These are phyloP conservation scores for Grus americana DNA, from an alignment of 2,113 vertebrate genomes.

Conservation along the genomic window DNA sequence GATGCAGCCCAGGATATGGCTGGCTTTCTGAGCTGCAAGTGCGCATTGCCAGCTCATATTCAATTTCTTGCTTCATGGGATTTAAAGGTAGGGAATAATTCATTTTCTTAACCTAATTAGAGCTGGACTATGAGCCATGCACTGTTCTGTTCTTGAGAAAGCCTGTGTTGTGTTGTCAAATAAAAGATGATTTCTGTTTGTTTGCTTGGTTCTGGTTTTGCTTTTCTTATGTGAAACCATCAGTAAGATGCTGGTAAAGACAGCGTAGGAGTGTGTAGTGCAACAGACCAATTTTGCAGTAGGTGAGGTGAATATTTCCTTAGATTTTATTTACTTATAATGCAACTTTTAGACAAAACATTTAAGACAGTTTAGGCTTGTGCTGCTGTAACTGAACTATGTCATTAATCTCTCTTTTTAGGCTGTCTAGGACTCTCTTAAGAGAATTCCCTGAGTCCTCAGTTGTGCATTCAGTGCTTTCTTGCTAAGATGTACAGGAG, in stretches of 20 bases:
- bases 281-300: neutral
- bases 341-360: neutral
- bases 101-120: neutral
- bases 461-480: neutral
- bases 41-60: neutral
- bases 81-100: neutral
- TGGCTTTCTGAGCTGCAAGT: neutral
- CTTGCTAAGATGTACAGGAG: neutral
- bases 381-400: neutral
- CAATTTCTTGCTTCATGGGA: neutral
- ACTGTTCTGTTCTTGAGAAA: neutral
- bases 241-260: neutral
- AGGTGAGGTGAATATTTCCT: neutral
- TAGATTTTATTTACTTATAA: neutral
- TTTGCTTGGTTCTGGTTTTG: neutral
- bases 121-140: neutral
- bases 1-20: neutral
- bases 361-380: neutral
- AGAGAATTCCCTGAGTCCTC: neutral
- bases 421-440: neutral
- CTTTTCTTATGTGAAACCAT: neutral
- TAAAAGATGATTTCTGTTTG: neutral
- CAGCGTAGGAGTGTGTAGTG: neutral
- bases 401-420: neutral
- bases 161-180: neutral